These are phyloP conservation scores for Drosophila melanogaster DNA, from an alignment of 1,140 invertebrate genomes.

Conservation along the genomic window DNA sequence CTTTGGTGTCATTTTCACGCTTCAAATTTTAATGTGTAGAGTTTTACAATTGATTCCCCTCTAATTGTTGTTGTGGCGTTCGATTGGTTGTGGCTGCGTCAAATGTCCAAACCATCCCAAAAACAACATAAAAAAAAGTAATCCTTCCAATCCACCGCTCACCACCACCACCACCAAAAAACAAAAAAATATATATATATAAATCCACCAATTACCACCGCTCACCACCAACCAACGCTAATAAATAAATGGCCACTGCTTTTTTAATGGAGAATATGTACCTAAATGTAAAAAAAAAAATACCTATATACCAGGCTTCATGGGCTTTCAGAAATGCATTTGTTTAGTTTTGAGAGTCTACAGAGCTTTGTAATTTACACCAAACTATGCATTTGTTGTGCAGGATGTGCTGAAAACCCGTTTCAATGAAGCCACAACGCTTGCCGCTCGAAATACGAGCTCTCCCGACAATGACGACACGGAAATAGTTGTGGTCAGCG, in stretches of 20 bases:
- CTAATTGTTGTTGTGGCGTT: slow-evolving; percentile 67
- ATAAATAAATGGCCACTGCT: slow-evolving; percentile 54
- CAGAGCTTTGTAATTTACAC: slow-evolving; percentile 35
- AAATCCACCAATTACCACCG: slow-evolving; percentile 26
- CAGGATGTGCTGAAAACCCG: slow-evolving; percentile 74
- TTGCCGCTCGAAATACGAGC: slow-evolving; percentile 30
- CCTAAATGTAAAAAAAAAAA: slow-evolving; percentile 43
- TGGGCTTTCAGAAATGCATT: slow-evolving; percentile 35
- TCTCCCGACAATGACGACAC: slow-evolving; percentile 60
- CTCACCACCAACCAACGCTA: slow-evolving; percentile 57
- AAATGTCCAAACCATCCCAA: slow-evolving; percentile 56
- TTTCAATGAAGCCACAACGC: slow-evolving; percentile 58
- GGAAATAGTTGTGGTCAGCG: slow-evolving; percentile 84
- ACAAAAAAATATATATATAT: slow-evolving; percentile 21
- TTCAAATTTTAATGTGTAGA: slow-evolving; percentile 62
- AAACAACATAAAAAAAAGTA: slow-evolving; percentile 38
- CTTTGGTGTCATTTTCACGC: slow-evolving; percentile 81
- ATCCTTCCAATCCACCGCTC: slow-evolving; percentile 50
- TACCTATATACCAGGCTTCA: slow-evolving; percentile 26
- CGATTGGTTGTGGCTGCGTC: slow-evolving; percentile 68
- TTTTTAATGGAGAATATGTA: slow-evolving; percentile 37
- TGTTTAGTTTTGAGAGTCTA: slow-evolving; percentile 1
- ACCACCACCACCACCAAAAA: slow-evolving; percentile 36
- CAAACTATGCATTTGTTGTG: slow-evolving; percentile 57
- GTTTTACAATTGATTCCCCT: slow-evolving; percentile 30